phyloP scores from a whole-genome alignment of 2,113 vertebrate genomes.

The Ictalurus furcatus region DNA sequence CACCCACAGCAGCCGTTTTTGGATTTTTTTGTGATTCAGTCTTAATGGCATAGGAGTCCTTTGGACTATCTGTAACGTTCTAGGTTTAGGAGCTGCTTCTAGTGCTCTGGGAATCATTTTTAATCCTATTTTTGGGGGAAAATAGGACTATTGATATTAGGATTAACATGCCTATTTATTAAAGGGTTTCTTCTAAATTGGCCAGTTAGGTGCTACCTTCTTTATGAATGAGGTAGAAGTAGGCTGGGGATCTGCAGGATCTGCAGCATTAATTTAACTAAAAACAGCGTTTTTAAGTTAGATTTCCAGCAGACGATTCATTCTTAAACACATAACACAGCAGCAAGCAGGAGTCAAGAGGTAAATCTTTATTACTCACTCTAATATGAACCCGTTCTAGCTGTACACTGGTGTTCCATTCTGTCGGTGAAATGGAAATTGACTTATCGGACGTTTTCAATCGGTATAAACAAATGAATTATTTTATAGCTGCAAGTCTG shows the following conservation, averaged over 20 bases:
- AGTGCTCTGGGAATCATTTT: not conserved
- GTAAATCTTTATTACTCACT: not conserved
- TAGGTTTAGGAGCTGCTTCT: no score
- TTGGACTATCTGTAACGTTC: no score
- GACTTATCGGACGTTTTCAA: no score
- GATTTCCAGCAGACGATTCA: not conserved
- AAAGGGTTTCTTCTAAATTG: not conserved
- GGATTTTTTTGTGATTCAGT: no score
- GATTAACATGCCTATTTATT: not conserved
- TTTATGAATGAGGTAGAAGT: not conserved
- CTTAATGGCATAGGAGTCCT: no score
- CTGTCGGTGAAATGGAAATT: no score
- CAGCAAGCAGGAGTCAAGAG: not conserved
- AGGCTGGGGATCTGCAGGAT: not conserved
- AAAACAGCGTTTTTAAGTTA: not conserved
- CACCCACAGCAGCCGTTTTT: not conserved
- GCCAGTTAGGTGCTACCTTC: not conserved
- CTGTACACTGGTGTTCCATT: no score
- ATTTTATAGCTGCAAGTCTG: no score
- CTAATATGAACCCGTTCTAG: not conserved
- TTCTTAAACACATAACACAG: not conserved
- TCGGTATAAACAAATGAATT: no score
- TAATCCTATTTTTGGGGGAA: not conserved
- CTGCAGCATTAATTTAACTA: not conserved
- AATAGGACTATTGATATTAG: not conserved